Conservation (phyloP, 2,888 invertebrate genomes). For the Thysanoteuthis rhombus region DNA sequence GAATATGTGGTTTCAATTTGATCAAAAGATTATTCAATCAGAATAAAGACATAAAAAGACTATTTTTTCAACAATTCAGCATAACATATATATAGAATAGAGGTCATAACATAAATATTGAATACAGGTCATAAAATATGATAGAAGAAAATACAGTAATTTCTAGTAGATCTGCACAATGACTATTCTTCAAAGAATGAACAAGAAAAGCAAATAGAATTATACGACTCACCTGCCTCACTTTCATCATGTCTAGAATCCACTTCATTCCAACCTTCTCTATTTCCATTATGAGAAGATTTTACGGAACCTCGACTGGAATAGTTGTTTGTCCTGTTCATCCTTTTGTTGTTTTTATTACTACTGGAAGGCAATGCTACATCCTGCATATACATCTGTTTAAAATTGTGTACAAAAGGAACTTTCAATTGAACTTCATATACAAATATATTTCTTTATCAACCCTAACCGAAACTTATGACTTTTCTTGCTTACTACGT, state of each 20-base stretch:
- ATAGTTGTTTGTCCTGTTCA: not conserved
- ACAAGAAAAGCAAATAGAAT: not conserved
- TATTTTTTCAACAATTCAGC: too few relatives aligned
- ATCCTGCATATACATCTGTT: not conserved
- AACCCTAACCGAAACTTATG: not conserved
- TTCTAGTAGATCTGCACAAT: not conserved
- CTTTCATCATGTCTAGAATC: not conserved
- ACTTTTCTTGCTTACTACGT: too few relatives aligned
- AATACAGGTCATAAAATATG: too few relatives aligned
- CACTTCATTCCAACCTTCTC: not conserved
- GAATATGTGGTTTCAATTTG: too few relatives aligned
- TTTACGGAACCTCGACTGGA: not conserved
- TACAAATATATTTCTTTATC: not conserved
- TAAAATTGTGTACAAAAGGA: not conserved
- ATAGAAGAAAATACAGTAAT: too few relatives aligned
- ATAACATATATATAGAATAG: too few relatives aligned
- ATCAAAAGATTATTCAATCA: too few relatives aligned
- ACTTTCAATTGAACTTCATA: not conserved
- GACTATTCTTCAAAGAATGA: not conserved
- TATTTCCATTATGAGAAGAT: not conserved
- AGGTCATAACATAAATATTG: too few relatives aligned
- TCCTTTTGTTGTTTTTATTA: not conserved
- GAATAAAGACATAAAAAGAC: too few relatives aligned
- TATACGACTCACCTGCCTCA: not conserved
- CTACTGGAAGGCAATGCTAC: not conserved